Percentiles rank a stretch among this genome's conserved stretches.
These are phyloP conservation scores for Plemyria rubiginata DNA, from an alignment of 2,888 invertebrate species.

Conservation along the genomic window DNA sequence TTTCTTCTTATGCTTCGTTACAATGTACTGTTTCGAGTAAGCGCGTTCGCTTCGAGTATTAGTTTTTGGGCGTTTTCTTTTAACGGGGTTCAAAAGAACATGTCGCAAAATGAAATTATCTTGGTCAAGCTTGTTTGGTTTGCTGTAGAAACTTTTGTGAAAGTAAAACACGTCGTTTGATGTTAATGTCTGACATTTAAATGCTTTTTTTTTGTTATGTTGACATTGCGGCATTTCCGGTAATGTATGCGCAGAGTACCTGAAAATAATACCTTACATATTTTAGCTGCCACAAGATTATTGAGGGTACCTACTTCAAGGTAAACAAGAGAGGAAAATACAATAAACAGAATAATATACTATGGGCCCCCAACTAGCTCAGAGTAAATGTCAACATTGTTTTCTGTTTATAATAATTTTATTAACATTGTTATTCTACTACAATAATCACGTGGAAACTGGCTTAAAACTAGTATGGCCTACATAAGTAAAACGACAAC, in stretches of 20 bases:
- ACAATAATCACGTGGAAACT: slow-evolving; percentile 8
- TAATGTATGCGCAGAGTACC: background rate
- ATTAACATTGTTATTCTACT: slow-evolving; percentile 8
- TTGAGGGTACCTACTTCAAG: no score
- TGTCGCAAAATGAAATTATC: background rate
- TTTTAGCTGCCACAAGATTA: slow-evolving; percentile 1
- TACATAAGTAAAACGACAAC: background rate
- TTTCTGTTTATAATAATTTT: slow-evolving; percentile 3
- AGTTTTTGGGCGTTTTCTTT: slow-evolving; percentile 24
- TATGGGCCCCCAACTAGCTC: background rate
- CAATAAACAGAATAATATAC: slow-evolving; percentile 1
- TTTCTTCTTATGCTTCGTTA: background rate
- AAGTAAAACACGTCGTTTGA: slow-evolving; percentile 29
- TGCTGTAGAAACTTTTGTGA: slow-evolving; percentile 27
- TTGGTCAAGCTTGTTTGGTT: slow-evolving; percentile 3
- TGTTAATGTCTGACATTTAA: background rate
- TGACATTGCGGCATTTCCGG: background rate
- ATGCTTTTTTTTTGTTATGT: background rate
- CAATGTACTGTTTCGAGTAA: background rate
- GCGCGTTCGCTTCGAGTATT: slow-evolving; percentile 13
- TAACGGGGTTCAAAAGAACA: slow-evolving; percentile 20
- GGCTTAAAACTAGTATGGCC: slow-evolving; percentile 6
- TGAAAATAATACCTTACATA: background rate
- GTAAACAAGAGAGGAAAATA: background rate
- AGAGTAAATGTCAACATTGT: slow-evolving; percentile 1